Evolutionary conservation across 2,888 invertebrate genomes (phyloP).

Genomic region (Smittia aterrima): DNA sequence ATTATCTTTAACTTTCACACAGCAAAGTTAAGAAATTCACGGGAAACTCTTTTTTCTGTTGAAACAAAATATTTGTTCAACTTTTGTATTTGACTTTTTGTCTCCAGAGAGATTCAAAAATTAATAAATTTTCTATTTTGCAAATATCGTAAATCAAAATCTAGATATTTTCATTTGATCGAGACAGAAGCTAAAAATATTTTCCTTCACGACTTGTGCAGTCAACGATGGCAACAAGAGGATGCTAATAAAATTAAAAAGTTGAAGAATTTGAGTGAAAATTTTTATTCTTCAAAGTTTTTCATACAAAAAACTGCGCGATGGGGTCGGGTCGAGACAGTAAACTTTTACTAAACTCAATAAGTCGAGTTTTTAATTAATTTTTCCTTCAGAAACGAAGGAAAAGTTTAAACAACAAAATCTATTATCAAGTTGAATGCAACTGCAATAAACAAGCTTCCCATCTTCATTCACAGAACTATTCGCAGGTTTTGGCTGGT

Average conservation of each 20-base stretch:
- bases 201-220: no score
- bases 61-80: constrained; percentile 11
- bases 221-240: background rate
- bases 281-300: constrained; percentile 27
- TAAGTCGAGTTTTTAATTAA: constrained; percentile 30
- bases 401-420: constrained; percentile 15
- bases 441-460: constrained; percentile 26
- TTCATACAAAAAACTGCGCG: background rate
- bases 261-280: constrained; percentile 39
- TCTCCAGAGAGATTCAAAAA: no score
- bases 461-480: background rate
- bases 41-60: constrained; percentile 4
- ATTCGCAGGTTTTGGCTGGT: background rate
- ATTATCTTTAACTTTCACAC: constrained; percentile 1
- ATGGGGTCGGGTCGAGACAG: background rate
- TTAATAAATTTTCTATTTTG: no score
- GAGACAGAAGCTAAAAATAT: background rate
- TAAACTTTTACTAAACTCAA: constrained; percentile 7
- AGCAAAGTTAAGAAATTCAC: constrained; percentile 5
- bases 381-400: constrained; percentile 11
- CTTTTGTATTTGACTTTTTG: background rate
- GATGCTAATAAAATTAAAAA: constrained; percentile 29
- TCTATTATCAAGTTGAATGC: constrained; percentile 37
- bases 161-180: background rate
- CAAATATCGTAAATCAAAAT: no score